These are phyloP conservation scores for Leucophenga varia DNA, from an alignment of 1,140 invertebrate species.

Conservation along the genomic window DNA sequence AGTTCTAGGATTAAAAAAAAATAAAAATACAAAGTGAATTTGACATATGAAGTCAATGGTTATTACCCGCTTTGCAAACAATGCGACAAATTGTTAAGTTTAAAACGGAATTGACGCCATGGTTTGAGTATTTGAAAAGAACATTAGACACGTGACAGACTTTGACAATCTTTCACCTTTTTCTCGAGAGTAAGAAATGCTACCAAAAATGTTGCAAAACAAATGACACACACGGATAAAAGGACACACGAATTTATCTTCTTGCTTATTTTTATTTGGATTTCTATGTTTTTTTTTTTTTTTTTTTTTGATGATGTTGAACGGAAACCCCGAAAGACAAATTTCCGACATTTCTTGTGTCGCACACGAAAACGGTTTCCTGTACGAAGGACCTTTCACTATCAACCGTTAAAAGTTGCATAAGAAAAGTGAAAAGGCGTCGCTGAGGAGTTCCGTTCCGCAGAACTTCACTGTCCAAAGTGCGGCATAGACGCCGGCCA, in stretches of 20 bases:
- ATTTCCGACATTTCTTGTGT: conserved; percentile 27
- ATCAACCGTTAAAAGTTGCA: too few species aligned
- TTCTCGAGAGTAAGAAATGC: too few species aligned
- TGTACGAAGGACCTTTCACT: too few species aligned
- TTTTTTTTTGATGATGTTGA: too few species aligned
- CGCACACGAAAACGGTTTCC: not conserved
- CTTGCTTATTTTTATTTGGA: too few species aligned
- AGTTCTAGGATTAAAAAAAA: not conserved
- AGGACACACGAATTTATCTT: conserved; percentile 12
- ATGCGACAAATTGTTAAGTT: conserved; percentile 41
- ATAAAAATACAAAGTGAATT: not conserved
- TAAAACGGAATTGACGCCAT: conserved; percentile 8
- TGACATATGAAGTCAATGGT: too few species aligned
- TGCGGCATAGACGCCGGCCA: conserved; percentile 22
- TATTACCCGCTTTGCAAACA: too few species aligned
- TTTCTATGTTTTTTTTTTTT: too few species aligned
- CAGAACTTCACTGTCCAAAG: too few species aligned
- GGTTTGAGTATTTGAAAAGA: conserved; percentile 8
- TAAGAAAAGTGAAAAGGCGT: conserved; percentile 14
- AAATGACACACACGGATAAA: conserved; percentile 51
- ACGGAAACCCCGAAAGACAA: conserved; percentile 35
- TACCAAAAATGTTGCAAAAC: conserved; percentile 42
- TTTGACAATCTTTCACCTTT: conserved; percentile 1
- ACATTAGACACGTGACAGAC: not conserved
- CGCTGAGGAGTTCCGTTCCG: conserved; percentile 14